A percentile compares a stretch with the other conserved stretches of the same genome.
Evolutionary conservation across 2,888 invertebrate genomes (phyloP).

Genomic region (Meloe dianella): DNA sequence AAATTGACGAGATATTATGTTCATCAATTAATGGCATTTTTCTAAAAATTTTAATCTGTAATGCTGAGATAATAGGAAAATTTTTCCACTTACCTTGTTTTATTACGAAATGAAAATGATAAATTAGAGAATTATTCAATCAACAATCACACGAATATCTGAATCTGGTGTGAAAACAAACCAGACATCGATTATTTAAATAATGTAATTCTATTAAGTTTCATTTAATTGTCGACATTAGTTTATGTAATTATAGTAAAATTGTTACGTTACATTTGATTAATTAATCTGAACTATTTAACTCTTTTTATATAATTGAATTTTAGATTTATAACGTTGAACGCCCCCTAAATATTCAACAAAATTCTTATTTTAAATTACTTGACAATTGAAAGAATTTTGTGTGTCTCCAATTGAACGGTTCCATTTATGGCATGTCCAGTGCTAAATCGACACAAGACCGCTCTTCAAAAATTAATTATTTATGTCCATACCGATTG

Average conservation of each 20-base stretch:
- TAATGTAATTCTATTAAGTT: not conserved
- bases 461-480: too few relatives aligned
- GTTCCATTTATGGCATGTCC: too few relatives aligned
- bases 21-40: not conserved
- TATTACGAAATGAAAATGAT: not conserved
- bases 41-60: not conserved
- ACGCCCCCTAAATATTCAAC: too few relatives aligned
- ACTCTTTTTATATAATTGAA: too few relatives aligned
- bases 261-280: not conserved
- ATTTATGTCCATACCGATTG: too few relatives aligned
- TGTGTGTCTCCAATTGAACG: too few relatives aligned
- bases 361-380: too few relatives aligned
- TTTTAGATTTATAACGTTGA: too few relatives aligned
- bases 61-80: not conserved
- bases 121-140: not conserved
- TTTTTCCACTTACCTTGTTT: not conserved
- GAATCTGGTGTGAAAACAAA: not conserved
- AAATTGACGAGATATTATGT: not conserved
- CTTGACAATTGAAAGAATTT: too few relatives aligned
- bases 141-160: not conserved
- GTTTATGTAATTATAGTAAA: not conserved
- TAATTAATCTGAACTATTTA: too few relatives aligned
- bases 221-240: not conserved
- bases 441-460: too few relatives aligned
- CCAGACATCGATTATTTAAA: not conserved